Evolutionary conservation across 2,888 invertebrate species (phyloP), one percentile per base, ranked within the genome.

Genomic region (Acanthosepion pharaonis): DNA sequence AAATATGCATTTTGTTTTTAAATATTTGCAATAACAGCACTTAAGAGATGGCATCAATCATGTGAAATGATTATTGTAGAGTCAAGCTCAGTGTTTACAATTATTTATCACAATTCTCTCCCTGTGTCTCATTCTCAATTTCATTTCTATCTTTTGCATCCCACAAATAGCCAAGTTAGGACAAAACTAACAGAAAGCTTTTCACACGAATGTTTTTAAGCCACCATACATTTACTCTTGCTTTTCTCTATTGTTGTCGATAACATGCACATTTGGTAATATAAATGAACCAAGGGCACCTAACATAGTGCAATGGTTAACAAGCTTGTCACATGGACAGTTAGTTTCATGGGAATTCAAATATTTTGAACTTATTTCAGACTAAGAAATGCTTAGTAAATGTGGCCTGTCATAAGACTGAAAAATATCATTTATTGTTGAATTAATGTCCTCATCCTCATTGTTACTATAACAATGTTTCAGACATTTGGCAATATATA

Each of bases 21-120:
- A 20, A 78, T 78, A 78, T 78, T 78, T 78, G 78, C 78, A n/a
- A 78, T n/a, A 78, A 78, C 15, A 78, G 78, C 78, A 78, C n/a
- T n/a, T 78, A 78, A 42, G n/a, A 78, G n/a, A 78, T 78, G n/a
- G 78, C n/a, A 78, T 78, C 78, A 78, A 78, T 78, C 78, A 78
- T 78, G 78, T 33, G 15, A 78, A 78, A 78, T 78, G n/a, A 78
- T 78, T 78, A n/a, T 33, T n/a, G n/a, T n/a, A 6, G 78, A 78
- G 78, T n/a, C 33, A 78, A 4, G 11, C n/a, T 78, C 78, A 33
- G 78, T n/a, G n/a, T n/a, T 78, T n/a, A 78, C n/a, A 15, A n/a
- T 78, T 11, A 78, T 78, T 78, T 78, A 78, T 18, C 23, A 1
- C n/a, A n/a, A 78, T 4, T 78, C 78, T n/a, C n/a, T 78, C 78